Conservation (phyloP, 2,888 invertebrate genomes). For the Colletes collaris region DNA sequence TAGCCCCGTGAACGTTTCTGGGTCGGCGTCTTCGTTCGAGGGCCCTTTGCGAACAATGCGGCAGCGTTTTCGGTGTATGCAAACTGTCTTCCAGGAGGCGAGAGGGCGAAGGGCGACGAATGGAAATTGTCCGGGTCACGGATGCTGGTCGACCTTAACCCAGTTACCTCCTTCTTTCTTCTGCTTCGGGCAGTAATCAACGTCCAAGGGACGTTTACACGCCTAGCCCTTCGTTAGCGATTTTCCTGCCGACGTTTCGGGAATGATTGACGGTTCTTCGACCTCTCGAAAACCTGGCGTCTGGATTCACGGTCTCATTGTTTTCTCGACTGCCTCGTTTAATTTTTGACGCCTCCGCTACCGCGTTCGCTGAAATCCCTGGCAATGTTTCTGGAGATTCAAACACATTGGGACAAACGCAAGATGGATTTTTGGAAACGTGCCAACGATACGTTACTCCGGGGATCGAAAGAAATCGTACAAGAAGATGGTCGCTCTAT, state of each 20-base stretch:
- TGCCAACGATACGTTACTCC: too few relatives aligned
- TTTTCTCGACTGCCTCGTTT: neutral
- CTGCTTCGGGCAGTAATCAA: slow-evolving; percentile 54
- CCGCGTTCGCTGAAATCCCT: too few relatives aligned
- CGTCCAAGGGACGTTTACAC: slow-evolving; percentile 44
- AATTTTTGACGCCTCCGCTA: too few relatives aligned
- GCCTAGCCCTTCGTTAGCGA: slow-evolving; percentile 36
- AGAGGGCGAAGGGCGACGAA: slow-evolving; percentile 62
- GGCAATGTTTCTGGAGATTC: too few relatives aligned
- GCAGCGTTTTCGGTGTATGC: slow-evolving; percentile 66
- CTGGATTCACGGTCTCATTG: neutral
- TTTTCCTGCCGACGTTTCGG: slow-evolving; percentile 23
- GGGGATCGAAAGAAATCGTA: too few relatives aligned
- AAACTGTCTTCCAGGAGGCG: slow-evolving; percentile 61
- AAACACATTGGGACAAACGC: too few relatives aligned
- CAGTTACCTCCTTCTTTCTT: slow-evolving; percentile 68
- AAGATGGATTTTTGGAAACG: too few relatives aligned
- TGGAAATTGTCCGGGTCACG: slow-evolving; percentile 72
- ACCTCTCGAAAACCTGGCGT: neutral
- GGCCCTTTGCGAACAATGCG: slow-evolving; percentile 66
- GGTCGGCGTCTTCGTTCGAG: slow-evolving; percentile 52
- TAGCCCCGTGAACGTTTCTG: slow-evolving; percentile 67
- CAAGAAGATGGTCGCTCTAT: too few relatives aligned
- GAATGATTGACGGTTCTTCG: neutral
- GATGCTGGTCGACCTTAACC: slow-evolving; percentile 70